These are phyloP conservation scores for Pyxicephalus adspersus DNA, from an alignment of 2,113 vertebrate species.

Conservation along the genomic window DNA sequence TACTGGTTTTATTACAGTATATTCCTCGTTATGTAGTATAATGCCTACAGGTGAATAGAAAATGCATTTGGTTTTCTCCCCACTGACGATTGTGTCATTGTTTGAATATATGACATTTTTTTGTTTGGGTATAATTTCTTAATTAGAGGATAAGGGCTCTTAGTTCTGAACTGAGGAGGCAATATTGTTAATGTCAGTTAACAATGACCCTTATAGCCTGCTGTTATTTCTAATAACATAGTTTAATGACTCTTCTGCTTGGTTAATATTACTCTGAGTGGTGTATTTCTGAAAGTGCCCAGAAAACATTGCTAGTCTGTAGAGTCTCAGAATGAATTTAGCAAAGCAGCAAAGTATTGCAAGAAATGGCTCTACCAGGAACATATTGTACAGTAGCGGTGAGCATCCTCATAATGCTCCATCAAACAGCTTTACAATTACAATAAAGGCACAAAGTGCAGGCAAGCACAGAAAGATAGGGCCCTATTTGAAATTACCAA, in stretches of 20 bases:
- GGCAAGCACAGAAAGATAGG: conserved; percentile 7
- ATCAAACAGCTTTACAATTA: conserved; percentile 19
- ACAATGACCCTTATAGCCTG: conserved; percentile 44
- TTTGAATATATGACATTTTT: conserved; percentile 20
- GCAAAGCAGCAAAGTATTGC: conserved; percentile 19
- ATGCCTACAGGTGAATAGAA: conserved; percentile 2
- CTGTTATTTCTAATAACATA: conserved; percentile 44
- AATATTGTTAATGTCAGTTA: conserved; percentile 19
- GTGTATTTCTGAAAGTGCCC: conserved; percentile 15
- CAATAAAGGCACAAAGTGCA: background rate
- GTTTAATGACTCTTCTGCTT: conserved; percentile 44
- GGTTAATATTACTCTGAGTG: conserved; percentile 28
- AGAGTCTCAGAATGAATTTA: conserved; percentile 23
- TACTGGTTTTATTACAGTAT: too few relatives aligned
- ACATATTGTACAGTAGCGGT: conserved; percentile 19
- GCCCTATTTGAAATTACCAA: background rate
- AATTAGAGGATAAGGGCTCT: conserved; percentile 24
- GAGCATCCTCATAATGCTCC: conserved; percentile 26
- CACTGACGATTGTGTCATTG: conserved; percentile 28
- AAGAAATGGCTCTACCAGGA: conserved; percentile 8
- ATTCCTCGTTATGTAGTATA: too few relatives aligned
- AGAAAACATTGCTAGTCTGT: background rate
- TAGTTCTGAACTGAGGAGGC: conserved; percentile 1
- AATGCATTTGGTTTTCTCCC: conserved; percentile 1
- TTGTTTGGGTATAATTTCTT: conserved; percentile 37